Base-by-base conservation (phyloP, 2,888 invertebrate genomes). In the Monoplex corrugatus region DNA sequence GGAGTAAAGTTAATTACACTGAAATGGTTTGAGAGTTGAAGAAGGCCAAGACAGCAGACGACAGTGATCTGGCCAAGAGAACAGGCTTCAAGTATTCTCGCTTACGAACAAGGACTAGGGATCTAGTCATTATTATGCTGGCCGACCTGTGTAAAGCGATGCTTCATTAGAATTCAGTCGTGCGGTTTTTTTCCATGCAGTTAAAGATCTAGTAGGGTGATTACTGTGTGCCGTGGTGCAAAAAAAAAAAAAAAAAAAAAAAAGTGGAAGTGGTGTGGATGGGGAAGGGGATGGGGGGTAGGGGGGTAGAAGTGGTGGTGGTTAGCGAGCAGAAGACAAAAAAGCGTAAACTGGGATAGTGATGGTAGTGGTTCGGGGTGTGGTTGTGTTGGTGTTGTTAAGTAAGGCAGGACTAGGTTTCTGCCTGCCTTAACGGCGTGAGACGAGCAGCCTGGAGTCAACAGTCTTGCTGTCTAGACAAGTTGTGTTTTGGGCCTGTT, bases 111-210 rank as follows among this genome's bases (percentile, higher is more conserved):
- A 23, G 35, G 85, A 85, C 86, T 40, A 86, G 63, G 63, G 63
- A 86, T 86, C 86, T 40, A 86, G 63, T 86, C 57, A 86, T 86
- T 86, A 86, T 86, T 86, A 68, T 86, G 68, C 86, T 23, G 40
- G 40, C 72, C 35, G 40, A 28, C 68, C 68, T 23, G 68, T 40
- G 68, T 86, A 86, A 86, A 63, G n/a, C 40, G 43, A 86, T 43
- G 68, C 86, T 68, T 86, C 63, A 68, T 86, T 63, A 86, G 28
- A 63, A 63, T 84, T 50, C 68, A 43, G 68, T 86, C 68, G n/a
- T 57, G 57, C 63, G 38, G 83, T 16, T 57, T 16, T 45, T 82
- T 63, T 13, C 16, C 13, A 13, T 83, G 45, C 8, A 45, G 45
- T 32, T 50, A 84, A 45, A 84, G 84, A 57, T 82, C 82, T 82